Evolutionary conservation across 23 tunicate species (phyloP), one percentile per base, ranked within the genome.

Genomic region (Halocynthia aurantium): DNA sequence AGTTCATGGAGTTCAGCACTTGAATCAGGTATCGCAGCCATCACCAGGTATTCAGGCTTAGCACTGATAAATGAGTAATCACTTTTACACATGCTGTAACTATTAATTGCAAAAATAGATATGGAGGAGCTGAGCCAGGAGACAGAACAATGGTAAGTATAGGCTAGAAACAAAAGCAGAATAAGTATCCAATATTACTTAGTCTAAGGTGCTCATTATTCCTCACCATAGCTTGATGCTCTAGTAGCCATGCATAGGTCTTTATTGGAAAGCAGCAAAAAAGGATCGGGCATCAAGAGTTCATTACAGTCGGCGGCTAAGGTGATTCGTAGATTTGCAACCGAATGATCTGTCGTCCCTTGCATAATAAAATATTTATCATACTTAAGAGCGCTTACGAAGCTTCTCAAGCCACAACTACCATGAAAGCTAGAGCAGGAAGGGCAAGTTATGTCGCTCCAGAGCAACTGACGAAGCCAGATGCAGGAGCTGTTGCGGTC

Each of bases 101-200:
- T 31, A 31, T 31, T 31, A 31, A 31, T 31, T 31, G 44, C 44
- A 31, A 31, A 1, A 31, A 8, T 44, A 74, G 78, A 53, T 74
- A 92, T 86, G 98, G 98, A 19, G 90, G 90, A 70, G 91, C 98
- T 17, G 86, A 86, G 62, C 82, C 88, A 13, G 98, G 98, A 7
- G 98, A 92, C 76, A 73, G 98, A 22, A 92, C 98, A 51, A 92
- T 92, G 98, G 78, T 74, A 13, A 54, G 78, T 53, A 54, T 65
- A 58, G 4, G 15, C 63, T 13, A 58, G 63, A 58, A 58, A n/a
- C n/a, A 58, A 65, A 13, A 13, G 22, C 31, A 20, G 31, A 40
- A 65, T 65, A 20, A 20, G 22, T 65, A 13, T 10, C 70, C 22
- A 20, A 67, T 13, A 58, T n/a, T 13, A 58, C 64, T 58, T 58